Base-by-base conservation (phyloP, 2,797 vertebrate genomes). In the Chrosomus eos region DNA sequence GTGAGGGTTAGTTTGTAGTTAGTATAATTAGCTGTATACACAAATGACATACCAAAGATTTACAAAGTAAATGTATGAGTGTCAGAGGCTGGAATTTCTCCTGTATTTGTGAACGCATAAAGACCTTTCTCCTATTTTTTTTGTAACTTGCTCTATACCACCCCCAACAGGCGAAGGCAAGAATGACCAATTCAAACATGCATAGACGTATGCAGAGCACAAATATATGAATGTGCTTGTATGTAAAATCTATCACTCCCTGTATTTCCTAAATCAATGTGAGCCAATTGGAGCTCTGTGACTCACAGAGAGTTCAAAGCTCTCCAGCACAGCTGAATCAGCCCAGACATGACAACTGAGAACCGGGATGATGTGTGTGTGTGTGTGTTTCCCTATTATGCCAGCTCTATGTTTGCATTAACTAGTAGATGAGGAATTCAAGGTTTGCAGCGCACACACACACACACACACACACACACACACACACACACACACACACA, bases 341-440 rank as follows among this genome's bases (percentile, higher is more conserved):
- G 66, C 28, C 31, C 31, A 67, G 4, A 85, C 45, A 45, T 45
- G 84, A 85, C 0, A 78, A 62, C 75, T 85, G 75, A 78, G 38
- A 77, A 36, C 68, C 13, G 4, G 19, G 60, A 70, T 75, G 71
- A 73, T 31, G 68, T 60, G 43, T 53, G 71, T 43, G 28, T 48
- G 53, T 60, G 67, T 40, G 67, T 71, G 31, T 80, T 80, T 78
- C 73, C 38, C 83, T 85, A 64, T 58, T 14, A 82, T 85, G 87
- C 89, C 90, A 90, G 76, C 81, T 16, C 7, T 23, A 60, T 93
- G 91, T 93, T 94, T 93, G 86, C 88, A 88, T 89, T 92, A 72
- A 53, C 79, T 89, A 77, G 71, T 81, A 91, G 87, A 87, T 93
- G 93, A 90, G 91, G 90, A 94, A 94, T 94, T 94, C 53, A 85